phyloP scores from a whole-genome alignment of 2,797 vertebrate species.

The Sebastes steindachneri region DNA sequence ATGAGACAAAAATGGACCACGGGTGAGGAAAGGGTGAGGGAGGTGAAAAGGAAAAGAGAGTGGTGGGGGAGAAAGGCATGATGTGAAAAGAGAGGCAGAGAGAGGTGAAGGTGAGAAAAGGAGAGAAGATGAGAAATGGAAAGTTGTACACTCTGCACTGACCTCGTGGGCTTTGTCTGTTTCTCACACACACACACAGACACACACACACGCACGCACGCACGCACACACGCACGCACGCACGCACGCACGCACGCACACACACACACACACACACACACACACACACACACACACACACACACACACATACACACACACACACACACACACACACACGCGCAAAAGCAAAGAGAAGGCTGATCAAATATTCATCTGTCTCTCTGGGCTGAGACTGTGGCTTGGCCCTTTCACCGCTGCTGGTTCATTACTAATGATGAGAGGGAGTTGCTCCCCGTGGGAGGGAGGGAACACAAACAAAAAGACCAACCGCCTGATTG shows the following conservation, averaged over 20 bases:
- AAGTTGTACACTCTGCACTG: conserved; percentile 34
- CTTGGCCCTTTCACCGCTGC: conserved; percentile 53
- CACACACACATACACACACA: neutral
- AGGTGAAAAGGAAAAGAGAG: conserved; percentile 14
- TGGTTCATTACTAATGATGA: conserved; percentile 73
- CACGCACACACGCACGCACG: neutral
- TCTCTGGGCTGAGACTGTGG: conserved; percentile 58
- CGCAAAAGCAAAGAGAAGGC: conserved; percentile 38
- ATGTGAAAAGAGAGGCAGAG: conserved; percentile 14
- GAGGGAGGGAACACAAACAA: conserved; percentile 49
- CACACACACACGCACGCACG: neutral
- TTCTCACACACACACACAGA: neutral
- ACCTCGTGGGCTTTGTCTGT: conserved; percentile 25
- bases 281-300: neutral
- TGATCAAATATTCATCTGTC: conserved; percentile 74
- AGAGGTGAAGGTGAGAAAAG: conserved; percentile 48
- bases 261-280: neutral
- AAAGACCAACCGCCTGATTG: conserved; percentile 52
- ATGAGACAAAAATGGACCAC: conserved; percentile 6
- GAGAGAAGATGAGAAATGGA: conserved; percentile 24
- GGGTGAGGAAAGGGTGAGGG: neutral
- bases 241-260: neutral
- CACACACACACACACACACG: neutral
- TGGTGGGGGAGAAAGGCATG: neutral
- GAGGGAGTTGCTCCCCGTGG: conserved; percentile 42